These are phyloP conservation scores for Leucophora obtusa DNA, from an alignment of 2,888 invertebrate genomes.

Conservation along the genomic window DNA sequence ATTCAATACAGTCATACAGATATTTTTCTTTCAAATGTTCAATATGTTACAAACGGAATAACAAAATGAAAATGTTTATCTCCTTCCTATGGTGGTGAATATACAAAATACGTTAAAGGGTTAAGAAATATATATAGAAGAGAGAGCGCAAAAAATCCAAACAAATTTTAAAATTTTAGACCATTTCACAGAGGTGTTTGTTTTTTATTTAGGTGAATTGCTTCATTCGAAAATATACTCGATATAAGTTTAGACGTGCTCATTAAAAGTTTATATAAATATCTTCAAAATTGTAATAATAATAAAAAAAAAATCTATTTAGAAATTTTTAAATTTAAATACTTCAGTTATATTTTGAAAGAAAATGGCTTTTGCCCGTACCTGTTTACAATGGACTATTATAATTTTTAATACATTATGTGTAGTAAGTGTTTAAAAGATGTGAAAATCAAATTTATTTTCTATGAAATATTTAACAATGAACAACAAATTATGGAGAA, in stretches of 20 bases:
- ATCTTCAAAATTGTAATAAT: constrained; percentile 1
- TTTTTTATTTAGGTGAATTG: constrained; percentile 42
- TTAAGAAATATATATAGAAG: not conserved
- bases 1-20: no score
- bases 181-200: not conserved
- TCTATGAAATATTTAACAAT: not conserved
- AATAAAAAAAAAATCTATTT: constrained; percentile 12
- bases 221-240: constrained; percentile 56
- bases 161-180: constrained; percentile 30
- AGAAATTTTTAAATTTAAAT: constrained; percentile 14
- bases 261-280: constrained; percentile 11
- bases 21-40: no score
- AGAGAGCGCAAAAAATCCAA: constrained; percentile 39
- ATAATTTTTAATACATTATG: constrained; percentile 71
- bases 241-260: constrained; percentile 51
- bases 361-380: constrained; percentile 70
- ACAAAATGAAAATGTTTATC: no score
- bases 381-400: constrained; percentile 73
- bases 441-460: constrained; percentile 10
- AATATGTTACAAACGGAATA: no score
- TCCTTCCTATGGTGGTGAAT: not conserved
- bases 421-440: constrained; percentile 69
- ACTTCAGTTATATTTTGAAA: not conserved
- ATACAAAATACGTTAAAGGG: not conserved
- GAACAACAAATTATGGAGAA: constrained; percentile 6